Percentiles rank a stretch among this genome's conserved stretches.
Conservation (phyloP, 1,140 invertebrate species). For the Asobara japonica region DNA sequence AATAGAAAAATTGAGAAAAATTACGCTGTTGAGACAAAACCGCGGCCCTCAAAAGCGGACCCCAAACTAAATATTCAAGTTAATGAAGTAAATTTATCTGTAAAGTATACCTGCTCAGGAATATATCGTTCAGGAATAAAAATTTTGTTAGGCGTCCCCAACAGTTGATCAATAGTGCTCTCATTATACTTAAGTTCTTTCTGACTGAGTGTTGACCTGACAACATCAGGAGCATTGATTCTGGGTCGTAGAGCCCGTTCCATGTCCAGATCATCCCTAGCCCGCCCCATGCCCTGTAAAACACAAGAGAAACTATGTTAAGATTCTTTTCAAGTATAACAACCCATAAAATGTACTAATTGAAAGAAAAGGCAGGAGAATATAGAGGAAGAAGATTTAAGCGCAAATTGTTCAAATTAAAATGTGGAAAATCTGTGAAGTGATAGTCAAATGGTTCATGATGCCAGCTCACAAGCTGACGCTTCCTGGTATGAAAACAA, state of each 20-base stretch:
- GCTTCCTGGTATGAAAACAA: too few species aligned
- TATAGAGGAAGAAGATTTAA: neutral
- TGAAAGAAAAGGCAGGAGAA: slow-evolving; percentile 19
- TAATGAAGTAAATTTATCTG: neutral
- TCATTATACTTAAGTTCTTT: slow-evolving; percentile 76
- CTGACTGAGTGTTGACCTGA: slow-evolving; percentile 78
- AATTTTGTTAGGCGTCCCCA: slow-evolving; percentile 89
- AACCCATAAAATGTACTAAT: slow-evolving; percentile 8
- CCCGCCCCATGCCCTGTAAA: slow-evolving; percentile 70
- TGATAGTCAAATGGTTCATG: neutral
- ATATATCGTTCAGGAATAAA: slow-evolving; percentile 91
- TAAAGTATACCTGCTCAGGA: slow-evolving; percentile 77
- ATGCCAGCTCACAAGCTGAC: too few species aligned
- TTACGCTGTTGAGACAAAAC: too few species aligned
- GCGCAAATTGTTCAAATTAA: neutral
- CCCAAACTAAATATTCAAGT: too few species aligned
- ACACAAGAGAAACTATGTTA: slow-evolving; percentile 27
- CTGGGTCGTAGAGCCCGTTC: slow-evolving; percentile 77
- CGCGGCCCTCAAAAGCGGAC: too few species aligned
- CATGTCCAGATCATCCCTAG: slow-evolving; percentile 87
- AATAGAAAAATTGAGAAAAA: too few species aligned
- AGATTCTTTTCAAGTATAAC: neutral
- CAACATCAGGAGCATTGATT: slow-evolving; percentile 83
- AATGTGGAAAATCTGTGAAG: slow-evolving; percentile 12
- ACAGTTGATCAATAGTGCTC: slow-evolving; percentile 83